Evolutionary conservation across 2,888 invertebrate species (phyloP), one percentile per base, ranked within the genome.

Genomic region (Oegoconia quadripuncta): DNA sequence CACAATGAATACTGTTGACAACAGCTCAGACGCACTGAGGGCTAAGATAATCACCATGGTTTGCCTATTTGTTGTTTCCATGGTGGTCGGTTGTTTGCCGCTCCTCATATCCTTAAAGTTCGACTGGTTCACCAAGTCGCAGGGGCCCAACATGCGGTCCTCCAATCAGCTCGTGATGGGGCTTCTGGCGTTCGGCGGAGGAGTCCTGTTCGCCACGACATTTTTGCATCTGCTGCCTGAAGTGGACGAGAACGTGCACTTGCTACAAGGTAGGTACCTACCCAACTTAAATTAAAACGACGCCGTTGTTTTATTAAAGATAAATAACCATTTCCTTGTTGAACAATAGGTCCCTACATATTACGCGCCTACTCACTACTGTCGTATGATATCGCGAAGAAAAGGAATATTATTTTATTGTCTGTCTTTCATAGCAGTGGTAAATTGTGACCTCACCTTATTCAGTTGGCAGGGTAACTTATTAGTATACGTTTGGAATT

Each of bases 151-250:
- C 44, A 77, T 90, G 60, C 67, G 79, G 30, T 72, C 81, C 18
- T 90, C 90, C 3, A 88, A 87, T 54, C 65, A 60, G 52, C 56
- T 90, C 14, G 90, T 93, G 28, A 83, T 90, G 50, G 84, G 92
- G n/a, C 67, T 94, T 6, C 74, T 95, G 30, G 91, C 93, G 34
- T 93, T 95, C 50, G 95, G 95, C 7, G 95, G 95, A 6, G 95
- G 95, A 4, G 95, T 95, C 0, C 79, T 96, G 5, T 88, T 96
- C 35, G 92, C 93, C 48, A 96, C 95, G 3, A 94, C 94, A 1
- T 95, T 96, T 60, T 84, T 95, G 61, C 95, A 96, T 67, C 78
- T 96, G 54, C 74, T 95, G 39, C 95, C 95, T 5, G 95, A 95
- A 83, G 93, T 95, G 0, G 88, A 90, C 34, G 93, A 94, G 53